Evolutionary conservation across 2,113 vertebrate genomes (phyloP).

Genomic region (Greenwoodochromis staneri): DNA sequence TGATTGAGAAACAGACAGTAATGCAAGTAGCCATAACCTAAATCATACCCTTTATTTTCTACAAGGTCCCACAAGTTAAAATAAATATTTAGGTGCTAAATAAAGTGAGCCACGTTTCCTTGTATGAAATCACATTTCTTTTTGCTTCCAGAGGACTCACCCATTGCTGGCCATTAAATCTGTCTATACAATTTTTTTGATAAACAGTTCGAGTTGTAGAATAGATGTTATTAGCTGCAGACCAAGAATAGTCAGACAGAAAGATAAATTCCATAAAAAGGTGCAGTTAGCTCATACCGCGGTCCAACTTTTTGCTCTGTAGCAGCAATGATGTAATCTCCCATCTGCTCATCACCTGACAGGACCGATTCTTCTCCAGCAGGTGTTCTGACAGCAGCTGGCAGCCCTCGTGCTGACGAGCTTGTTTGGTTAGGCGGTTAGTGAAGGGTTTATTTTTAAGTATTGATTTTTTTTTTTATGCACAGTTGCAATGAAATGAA

Average conservation of each 20-base stretch:
- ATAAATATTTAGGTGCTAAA: neutral
- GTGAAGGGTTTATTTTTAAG: neutral
- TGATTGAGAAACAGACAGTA: neutral
- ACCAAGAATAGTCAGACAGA: neutral
- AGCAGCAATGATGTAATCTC: neutral
- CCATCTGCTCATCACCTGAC: neutral
- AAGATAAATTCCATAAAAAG: neutral
- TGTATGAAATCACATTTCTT: neutral
- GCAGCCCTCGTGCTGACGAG: neutral
- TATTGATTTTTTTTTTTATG: neutral
- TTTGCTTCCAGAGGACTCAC: neutral
- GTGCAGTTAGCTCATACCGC: neutral
- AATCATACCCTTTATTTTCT: neutral
- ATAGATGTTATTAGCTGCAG: neutral
- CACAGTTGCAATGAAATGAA: neutral
- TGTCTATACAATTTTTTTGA: neutral
- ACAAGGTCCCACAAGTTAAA: neutral
- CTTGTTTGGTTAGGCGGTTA: neutral
- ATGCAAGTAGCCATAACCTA: neutral
- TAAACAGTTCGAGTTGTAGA: neutral
- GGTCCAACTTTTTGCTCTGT: neutral
- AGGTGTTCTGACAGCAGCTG: neutral
- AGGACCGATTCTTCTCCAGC: neutral
- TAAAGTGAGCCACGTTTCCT: neutral
- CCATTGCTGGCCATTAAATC: neutral